Evolutionary conservation across 1,140 invertebrate species (phyloP).

Genomic region (Apocrypta bakeri): DNA sequence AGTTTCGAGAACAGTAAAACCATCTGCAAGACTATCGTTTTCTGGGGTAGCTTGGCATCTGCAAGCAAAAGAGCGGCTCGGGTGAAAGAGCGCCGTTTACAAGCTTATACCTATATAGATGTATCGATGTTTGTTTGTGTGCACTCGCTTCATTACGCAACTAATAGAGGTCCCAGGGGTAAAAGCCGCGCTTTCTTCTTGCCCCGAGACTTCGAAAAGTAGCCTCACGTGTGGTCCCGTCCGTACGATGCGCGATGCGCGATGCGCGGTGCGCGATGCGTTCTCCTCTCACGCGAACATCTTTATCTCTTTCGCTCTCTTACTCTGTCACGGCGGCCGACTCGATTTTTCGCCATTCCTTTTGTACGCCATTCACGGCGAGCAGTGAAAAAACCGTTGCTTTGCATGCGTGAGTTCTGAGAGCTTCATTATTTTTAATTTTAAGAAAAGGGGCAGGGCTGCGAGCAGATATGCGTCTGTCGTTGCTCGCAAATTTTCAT

Average conservation of each 20-base stretch:
- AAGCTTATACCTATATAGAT: not conserved
- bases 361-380: not conserved
- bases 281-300: not conserved
- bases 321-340: not conserved
- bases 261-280: not conserved
- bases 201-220: slow-evolving; percentile 17
- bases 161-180: not conserved
- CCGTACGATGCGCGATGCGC: not conserved
- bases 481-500: slow-evolving; percentile 26
- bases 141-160: not conserved
- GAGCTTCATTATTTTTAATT: slow-evolving; percentile 42
- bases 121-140: not conserved
- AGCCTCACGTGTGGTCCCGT: slow-evolving; percentile 35
- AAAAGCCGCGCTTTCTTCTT: not conserved
- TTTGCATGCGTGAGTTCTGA: not conserved
- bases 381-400: not conserved
- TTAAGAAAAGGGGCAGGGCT: not conserved
- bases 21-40: slow-evolving; percentile 65
- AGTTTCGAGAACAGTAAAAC: slow-evolving; percentile 70
- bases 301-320: too few relatives aligned
- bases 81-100: slow-evolving; percentile 30
- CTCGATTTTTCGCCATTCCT: slow-evolving; percentile 23
- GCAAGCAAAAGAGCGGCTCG: slow-evolving; percentile 34
- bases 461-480: not conserved
- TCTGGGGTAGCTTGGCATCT: slow-evolving; percentile 66